phyloP scores from a whole-genome alignment of 2,113 vertebrate species.

The Porphyrio hochstetteri region DNA sequence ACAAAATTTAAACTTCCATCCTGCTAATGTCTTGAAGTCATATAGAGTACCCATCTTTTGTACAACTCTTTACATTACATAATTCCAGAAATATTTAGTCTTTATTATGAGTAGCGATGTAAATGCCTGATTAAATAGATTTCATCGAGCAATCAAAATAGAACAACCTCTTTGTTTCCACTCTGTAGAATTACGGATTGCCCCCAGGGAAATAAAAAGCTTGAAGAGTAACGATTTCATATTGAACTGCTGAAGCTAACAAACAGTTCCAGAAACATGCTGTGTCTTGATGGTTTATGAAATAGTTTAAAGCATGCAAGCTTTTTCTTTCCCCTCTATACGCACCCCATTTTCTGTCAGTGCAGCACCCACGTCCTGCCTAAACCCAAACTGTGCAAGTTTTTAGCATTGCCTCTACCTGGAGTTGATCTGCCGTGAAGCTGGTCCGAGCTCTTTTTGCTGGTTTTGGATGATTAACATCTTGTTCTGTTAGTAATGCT shows the following conservation, averaged over 20 bases:
- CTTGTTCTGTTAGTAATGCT: conserved; percentile 89
- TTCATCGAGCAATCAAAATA: conserved; percentile 14
- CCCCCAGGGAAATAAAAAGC: conserved; percentile 32
- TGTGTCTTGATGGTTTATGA: conserved; percentile 43
- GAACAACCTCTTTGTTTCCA: conserved; percentile 39
- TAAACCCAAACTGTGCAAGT: background rate
- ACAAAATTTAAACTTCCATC: background rate
- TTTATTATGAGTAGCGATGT: background rate
- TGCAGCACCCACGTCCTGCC: background rate
- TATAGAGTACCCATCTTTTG: background rate
- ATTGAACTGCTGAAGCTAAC: conserved; percentile 28
- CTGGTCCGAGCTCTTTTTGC: conserved; percentile 97
- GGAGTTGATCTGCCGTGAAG: conserved; percentile 97
- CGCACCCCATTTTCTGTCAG: background rate
- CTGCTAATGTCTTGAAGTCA: background rate
- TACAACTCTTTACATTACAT: background rate
- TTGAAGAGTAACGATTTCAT: conserved; percentile 3
- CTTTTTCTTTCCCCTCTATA: background rate
- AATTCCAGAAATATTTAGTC: conserved; percentile 38
- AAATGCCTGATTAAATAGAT: conserved; percentile 29
- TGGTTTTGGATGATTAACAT: conserved; percentile 91
- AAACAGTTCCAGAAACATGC: conserved; percentile 50
- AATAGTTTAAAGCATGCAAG: background rate
- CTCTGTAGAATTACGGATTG: background rate
- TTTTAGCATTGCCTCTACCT: conserved; percentile 78